phyloP scores from a whole-genome alignment of 2,113 vertebrate genomes.

The Budorcas taxicolor region DNA sequence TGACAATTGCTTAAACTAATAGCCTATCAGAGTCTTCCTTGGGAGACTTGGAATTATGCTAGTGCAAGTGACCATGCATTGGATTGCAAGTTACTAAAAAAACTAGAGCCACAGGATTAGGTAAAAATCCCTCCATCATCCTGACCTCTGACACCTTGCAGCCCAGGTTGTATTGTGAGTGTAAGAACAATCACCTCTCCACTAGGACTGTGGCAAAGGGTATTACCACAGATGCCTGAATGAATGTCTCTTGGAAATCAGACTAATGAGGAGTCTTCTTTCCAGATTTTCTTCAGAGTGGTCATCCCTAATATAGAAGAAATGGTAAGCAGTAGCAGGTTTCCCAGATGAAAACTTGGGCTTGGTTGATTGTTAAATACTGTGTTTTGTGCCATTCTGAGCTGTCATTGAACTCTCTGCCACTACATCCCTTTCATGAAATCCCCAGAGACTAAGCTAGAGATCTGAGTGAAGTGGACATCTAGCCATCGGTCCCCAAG shows the following conservation, averaged over 20 bases:
- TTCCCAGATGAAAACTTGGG: neutral
- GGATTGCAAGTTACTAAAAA: neutral
- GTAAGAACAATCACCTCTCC: neutral
- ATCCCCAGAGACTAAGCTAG: neutral
- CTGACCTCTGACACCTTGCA: neutral
- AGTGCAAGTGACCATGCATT: neutral
- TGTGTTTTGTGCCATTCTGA: neutral
- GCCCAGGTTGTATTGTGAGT: neutral
- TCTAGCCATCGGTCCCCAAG: neutral
- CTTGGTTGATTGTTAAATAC: neutral
- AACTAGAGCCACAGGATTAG: neutral
- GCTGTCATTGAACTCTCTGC: neutral
- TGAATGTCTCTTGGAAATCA: neutral
- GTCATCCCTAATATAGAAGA: neutral
- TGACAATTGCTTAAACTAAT: constrained; percentile 46
- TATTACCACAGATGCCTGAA: neutral
- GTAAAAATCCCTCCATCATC: neutral
- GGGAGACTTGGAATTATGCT: constrained; percentile 21
- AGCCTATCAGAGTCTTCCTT: constrained; percentile 17
- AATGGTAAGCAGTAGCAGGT: neutral
- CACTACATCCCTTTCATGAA: neutral
- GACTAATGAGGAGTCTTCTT: neutral
- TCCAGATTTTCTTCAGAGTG: neutral
- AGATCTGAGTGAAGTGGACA: neutral
- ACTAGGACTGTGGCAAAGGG: neutral